Evolutionary conservation across 2,888 invertebrate genomes (phyloP), one percentile per base, ranked within the genome.

Genomic region (Dorcus hopei): DNA sequence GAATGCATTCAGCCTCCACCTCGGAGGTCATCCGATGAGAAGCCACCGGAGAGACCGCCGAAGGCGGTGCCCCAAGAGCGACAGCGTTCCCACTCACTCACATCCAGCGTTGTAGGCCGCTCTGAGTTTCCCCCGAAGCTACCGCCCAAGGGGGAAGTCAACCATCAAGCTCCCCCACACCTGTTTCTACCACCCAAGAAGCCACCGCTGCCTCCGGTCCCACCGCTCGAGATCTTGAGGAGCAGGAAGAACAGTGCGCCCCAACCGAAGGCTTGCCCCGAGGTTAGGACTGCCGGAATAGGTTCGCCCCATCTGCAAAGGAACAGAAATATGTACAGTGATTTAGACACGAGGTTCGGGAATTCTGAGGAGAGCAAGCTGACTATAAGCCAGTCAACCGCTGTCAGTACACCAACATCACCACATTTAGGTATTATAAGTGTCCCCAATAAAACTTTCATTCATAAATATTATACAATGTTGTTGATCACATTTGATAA

Each of bases 141-240:
- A 57, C 74, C 86, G 50, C 86, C 86, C 9, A 81, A 84, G 9
- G 81, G 79, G 11, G 81, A 81, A 54, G 75, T 78, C 2, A 71
- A 69, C 11, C 71, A 74, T 11, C 75, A 75, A 61, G 73, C 74
- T 5, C 76, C 85, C 1, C 81, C 84, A 1, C 84, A 85, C 47
- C 66, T 85, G 41, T 74, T 83, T 52, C 69, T 86, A 67, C 86
- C 87, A 26, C 88, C 88, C 8, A 87, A 87, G 72, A 90, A 89
- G 75, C 89, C 89, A 40, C 88, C 89, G 33, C 74, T 89, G 68
- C 89, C 89, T 59, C 88, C 89, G 16, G 85, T 87, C 45, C 86
- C 87, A 6, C 85, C 85, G 59, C 79, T 85, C 65, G 86, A 86
- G 73, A 82, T 84, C 6, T 72, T 85, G 65, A 78, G 86, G 69